phyloP scores from a whole-genome alignment of 2,888 invertebrate genomes.

The Hybos culiciformis region DNA sequence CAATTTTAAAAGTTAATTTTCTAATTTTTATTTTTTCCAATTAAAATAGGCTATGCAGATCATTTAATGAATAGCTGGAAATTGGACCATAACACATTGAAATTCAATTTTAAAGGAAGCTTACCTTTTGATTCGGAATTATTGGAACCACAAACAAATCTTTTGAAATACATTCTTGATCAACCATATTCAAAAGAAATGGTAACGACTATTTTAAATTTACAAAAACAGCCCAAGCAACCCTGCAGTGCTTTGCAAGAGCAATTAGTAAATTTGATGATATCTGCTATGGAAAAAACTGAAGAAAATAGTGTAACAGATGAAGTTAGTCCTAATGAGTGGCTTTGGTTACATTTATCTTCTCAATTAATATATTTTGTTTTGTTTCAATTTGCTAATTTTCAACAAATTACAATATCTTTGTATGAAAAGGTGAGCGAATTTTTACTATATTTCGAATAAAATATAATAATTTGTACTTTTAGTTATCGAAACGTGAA shows the following conservation, averaged over 20 bases:
- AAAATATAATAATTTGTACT: conserved; percentile 8
- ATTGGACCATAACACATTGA: conserved; percentile 67
- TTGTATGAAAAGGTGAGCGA: conserved; percentile 68
- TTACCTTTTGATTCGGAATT: conserved; percentile 82
- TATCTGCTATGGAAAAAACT: conserved; percentile 83
- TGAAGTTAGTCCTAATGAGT: conserved; percentile 41
- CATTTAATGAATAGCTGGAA: conserved; percentile 88
- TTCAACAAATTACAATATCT: conserved; percentile 81
- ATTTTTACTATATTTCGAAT: conserved; percentile 2
- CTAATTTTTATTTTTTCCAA: too few species aligned
- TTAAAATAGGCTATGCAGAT: conserved; percentile 77
- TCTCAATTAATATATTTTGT: conserved; percentile 92
- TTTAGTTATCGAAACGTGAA: conserved; percentile 57
- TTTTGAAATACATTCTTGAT: conserved; percentile 79
- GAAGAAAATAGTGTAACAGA: conserved; percentile 49
- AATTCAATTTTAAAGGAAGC: conserved; percentile 49
- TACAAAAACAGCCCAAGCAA: conserved; percentile 85
- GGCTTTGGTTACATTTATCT: conserved; percentile 86
- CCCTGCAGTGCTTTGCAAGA: conserved; percentile 83
- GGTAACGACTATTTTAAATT: conserved; percentile 87
- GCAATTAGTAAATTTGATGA: conserved; percentile 79
- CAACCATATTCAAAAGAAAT: conserved; percentile 94
- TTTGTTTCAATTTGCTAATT: conserved; percentile 84
- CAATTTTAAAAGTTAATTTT: too few species aligned
- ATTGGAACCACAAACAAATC: conserved; percentile 73